Conservation (phyloP, 37 sponge, comb jelly and placozoan genomes). For the Eunapius fragilis region DNA sequence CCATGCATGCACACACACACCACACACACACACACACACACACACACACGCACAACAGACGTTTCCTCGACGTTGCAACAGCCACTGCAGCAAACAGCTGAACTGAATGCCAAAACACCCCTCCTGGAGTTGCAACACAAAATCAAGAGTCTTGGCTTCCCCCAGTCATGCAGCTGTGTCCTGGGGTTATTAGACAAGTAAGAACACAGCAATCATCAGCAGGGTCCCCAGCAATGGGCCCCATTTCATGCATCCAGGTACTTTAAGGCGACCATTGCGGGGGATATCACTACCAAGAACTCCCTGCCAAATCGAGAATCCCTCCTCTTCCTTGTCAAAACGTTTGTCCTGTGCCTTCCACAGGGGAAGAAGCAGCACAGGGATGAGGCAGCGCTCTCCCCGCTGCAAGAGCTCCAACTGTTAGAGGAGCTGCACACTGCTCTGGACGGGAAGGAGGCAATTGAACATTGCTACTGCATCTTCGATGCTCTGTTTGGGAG, state of each 20-base stretch:
- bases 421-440: slow-evolving; percentile 31
- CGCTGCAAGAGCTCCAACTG: slow-evolving; percentile 67
- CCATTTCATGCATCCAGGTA: background rate
- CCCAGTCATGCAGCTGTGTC: slow-evolving; percentile 48
- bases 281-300: background rate
- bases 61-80: background rate
- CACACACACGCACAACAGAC: background rate
- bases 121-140: slow-evolving; percentile 6
- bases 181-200: slow-evolving; percentile 49
- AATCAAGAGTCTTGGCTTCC: slow-evolving; percentile 36
- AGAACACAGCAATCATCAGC: background rate
- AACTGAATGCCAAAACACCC: background rate
- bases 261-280: slow-evolving; percentile 1
- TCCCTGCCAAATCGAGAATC: slow-evolving; percentile 28
- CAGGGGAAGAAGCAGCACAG: background rate
- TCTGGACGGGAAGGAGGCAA: slow-evolving; percentile 32
- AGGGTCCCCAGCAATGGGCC: background rate
- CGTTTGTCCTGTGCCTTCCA: slow-evolving; percentile 35
- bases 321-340: slow-evolving; percentile 32
- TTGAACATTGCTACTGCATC: slow-evolving; percentile 38
- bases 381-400: background rate
- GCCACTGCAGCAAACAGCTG: slow-evolving; percentile 14
- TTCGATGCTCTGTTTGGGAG: slow-evolving; percentile 78
- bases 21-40: background rate
- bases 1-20: too few species aligned